Conservation (phyloP, 2,113 vertebrate species). For the Leucopsar rothschildi region DNA sequence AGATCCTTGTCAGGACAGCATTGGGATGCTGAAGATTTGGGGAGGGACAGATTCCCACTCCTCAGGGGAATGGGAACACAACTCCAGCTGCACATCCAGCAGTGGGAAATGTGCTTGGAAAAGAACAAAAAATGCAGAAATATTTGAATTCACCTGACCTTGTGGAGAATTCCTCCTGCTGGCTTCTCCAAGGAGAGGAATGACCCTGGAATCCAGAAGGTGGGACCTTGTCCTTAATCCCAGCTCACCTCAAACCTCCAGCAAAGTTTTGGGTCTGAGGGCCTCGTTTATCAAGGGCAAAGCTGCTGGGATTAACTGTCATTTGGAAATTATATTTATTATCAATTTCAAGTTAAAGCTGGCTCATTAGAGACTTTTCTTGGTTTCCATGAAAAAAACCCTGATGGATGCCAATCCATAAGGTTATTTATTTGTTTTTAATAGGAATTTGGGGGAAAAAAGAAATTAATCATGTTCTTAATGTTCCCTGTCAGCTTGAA, state of each 20-base stretch:
- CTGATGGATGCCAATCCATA: neutral
- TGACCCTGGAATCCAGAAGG: neutral
- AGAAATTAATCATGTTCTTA: rapidly evolving
- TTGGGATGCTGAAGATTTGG: rapidly evolving
- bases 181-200: neutral
- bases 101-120: neutral
- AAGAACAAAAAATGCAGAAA: neutral
- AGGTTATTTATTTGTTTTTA: neutral
- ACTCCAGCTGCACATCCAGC: neutral
- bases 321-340: neutral
- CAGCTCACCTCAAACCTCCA: neutral
- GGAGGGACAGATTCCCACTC: neutral
- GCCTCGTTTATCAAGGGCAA: neutral
- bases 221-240: neutral
- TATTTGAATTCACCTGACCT: neutral
- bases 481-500: neutral
- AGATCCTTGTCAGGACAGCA: rapidly evolving
- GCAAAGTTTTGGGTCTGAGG: neutral
- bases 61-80: rapidly evolving
- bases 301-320: too few species aligned
- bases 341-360: neutral
- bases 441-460: neutral
- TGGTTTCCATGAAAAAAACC: neutral
- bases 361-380: neutral
- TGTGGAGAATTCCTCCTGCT: neutral